Conservation (phyloP, 2,888 invertebrate species). For the Metalampra italica region DNA sequence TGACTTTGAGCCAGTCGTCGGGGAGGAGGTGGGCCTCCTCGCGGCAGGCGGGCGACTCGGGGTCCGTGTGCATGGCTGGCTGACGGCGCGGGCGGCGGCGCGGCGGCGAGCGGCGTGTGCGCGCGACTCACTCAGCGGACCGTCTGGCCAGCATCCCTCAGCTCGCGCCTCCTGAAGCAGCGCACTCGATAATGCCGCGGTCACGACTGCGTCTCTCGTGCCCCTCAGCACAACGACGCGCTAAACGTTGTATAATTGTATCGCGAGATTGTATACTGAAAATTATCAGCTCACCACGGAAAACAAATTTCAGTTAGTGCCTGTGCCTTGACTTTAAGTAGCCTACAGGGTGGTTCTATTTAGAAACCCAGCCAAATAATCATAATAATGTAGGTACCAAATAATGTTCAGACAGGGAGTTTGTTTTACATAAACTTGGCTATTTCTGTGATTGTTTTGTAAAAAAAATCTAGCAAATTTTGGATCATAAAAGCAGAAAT, state of each 20-base stretch:
- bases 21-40: constrained; percentile 72
- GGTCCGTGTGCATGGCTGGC: constrained; percentile 62
- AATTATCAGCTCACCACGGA: constrained; percentile 71
- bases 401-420: too few relatives aligned
- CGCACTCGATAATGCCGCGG: constrained; percentile 72
- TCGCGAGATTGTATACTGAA: constrained; percentile 68
- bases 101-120: constrained; percentile 36
- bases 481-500: too few relatives aligned
- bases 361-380: neutral
- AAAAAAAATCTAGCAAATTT: too few relatives aligned
- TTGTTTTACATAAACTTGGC: too few relatives aligned
- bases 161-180: constrained; percentile 67
- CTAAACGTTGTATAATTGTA: constrained; percentile 75
- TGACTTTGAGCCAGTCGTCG: constrained; percentile 73
- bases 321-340: constrained; percentile 44
- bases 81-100: constrained; percentile 18
- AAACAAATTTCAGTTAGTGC: constrained; percentile 65
- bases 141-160: constrained; percentile 57
- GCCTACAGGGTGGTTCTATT: constrained; percentile 45
- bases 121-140: constrained; percentile 41
- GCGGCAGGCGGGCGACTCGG: constrained; percentile 69
- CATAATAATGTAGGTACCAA: too few relatives aligned
- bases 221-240: constrained; percentile 54
- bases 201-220: constrained; percentile 68
- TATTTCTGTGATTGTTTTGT: too few relatives aligned